Evolutionary conservation across 53 echinoderm and acorn worm species (phyloP), one percentile per base, ranked within the genome.

Genomic region (Luidia sarsii): DNA sequence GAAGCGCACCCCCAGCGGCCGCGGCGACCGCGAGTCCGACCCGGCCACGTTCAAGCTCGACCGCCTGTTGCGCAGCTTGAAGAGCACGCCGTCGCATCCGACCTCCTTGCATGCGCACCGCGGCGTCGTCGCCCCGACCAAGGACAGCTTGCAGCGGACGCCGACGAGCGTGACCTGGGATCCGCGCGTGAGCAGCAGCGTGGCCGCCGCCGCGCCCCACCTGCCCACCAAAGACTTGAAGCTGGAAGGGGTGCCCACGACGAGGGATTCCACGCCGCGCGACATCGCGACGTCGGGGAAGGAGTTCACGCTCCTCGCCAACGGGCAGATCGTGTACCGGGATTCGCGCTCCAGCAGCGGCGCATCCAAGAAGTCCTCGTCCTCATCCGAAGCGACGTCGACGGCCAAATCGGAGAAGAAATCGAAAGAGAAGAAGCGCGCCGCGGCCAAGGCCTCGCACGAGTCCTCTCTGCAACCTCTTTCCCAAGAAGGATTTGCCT

Each of bases 21-120:
- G 46, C 9, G 45, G 77, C 46, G 48, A 61, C 20, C 43, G 33
- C 10, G 61, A 61, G 46, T 77, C 77, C 1, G 61, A 77, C 20
- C 77, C 77, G 5, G 46, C 60, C 8, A 21, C 77, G 1, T 77
- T 77, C 41, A 77, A 77, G 31, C 83, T 83, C 11, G 83, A 83
- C 37, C 41, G 71, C 60, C 83, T 83, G 3, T 46, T 83, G 35
- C 71, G 60, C 7, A 83, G 83, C 37, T 50, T 83, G 34, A 82
- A 82, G 16, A 67, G 45, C 54, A 59, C 57, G 21, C 57, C 59
- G 33, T 50, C 10, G 9, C 45, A 16, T 2, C 41, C 59, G 21
- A 83, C 57, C 16, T 60, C 49, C 15, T 15, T 32, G 48, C 16
- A 59, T 32, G 14, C 62, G 32, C 60, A 77, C 46, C 77, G 61